Percentiles rank a stretch among this genome's conserved stretches.
Conservation (phyloP, 2,888 invertebrate genomes). For the Machimus atricapillus region DNA sequence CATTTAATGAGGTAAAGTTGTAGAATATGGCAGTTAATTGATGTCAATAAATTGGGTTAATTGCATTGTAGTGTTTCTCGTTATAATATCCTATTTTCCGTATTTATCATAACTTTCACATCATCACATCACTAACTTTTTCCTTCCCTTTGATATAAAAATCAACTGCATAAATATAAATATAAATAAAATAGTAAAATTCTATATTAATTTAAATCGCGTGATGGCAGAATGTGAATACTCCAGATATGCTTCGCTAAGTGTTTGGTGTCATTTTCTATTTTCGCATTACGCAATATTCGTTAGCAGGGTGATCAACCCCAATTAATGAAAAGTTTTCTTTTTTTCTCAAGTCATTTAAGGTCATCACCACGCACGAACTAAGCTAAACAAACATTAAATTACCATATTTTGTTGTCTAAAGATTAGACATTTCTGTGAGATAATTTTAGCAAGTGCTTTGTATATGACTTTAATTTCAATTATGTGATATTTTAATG, state of each 20-base stretch:
- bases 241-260: not conserved
- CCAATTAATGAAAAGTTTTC: not conserved
- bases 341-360: not conserved
- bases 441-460: not conserved
- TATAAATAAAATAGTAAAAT: too few relatives aligned
- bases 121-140: too few relatives aligned
- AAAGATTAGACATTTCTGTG: not conserved
- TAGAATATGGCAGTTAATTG: not conserved
- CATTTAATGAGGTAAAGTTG: not conserved
- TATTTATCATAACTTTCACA: too few relatives aligned
- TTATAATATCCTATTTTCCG: not conserved
- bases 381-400: not conserved
- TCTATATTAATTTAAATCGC: too few relatives aligned
- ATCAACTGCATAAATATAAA: too few relatives aligned
- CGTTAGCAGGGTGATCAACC: not conserved
- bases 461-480: not conserved
- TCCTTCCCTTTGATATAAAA: too few relatives aligned
- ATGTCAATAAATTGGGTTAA: not conserved
- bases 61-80: not conserved
- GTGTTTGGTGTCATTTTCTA: not conserved
- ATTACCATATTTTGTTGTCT: not conserved
- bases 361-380: not conserved
- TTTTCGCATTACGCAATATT: not conserved
- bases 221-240: too few relatives aligned
- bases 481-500: not conserved